Conservation (phyloP, 2,888 invertebrate species). For the Phalera bucephala region DNA sequence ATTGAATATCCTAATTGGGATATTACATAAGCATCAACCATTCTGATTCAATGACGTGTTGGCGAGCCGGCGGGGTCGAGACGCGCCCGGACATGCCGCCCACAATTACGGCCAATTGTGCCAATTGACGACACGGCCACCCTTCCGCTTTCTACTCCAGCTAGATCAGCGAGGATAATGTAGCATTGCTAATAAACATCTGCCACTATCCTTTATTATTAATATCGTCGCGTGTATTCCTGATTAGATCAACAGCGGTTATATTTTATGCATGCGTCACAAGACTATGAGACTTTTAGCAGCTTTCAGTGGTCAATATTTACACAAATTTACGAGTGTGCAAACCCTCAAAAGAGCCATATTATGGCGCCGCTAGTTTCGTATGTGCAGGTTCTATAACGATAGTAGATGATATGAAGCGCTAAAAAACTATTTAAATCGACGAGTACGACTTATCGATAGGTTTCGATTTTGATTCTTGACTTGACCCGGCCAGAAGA, state of each 20-base stretch:
- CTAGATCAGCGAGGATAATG: constrained; percentile 34
- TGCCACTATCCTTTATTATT: constrained; percentile 43
- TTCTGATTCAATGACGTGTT: constrained; percentile 21
- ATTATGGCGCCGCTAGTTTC: too few relatives aligned
- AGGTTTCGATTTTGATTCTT: too few relatives aligned
- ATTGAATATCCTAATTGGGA: background rate
- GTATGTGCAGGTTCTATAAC: too few relatives aligned
- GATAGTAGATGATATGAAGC: too few relatives aligned
- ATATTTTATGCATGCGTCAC: too few relatives aligned
- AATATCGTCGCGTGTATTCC: constrained; percentile 1
- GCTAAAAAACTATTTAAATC: too few relatives aligned
- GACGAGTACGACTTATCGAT: too few relatives aligned
- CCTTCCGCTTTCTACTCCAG: constrained; percentile 75
- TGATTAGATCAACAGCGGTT: background rate
- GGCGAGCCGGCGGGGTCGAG: constrained; percentile 36
- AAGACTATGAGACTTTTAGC: too few relatives aligned
- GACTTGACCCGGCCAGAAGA: too few relatives aligned
- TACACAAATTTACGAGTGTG: too few relatives aligned
- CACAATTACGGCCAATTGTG: constrained; percentile 82
- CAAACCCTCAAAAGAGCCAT: too few relatives aligned
- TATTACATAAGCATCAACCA: constrained; percentile 1
- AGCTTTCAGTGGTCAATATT: too few relatives aligned
- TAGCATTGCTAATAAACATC: constrained; percentile 56
- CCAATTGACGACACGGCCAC: constrained; percentile 78
- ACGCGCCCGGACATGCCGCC: constrained; percentile 76